phyloP scores from a whole-genome alignment of 1,140 invertebrate genomes.

The Calosoma granatense region DNA sequence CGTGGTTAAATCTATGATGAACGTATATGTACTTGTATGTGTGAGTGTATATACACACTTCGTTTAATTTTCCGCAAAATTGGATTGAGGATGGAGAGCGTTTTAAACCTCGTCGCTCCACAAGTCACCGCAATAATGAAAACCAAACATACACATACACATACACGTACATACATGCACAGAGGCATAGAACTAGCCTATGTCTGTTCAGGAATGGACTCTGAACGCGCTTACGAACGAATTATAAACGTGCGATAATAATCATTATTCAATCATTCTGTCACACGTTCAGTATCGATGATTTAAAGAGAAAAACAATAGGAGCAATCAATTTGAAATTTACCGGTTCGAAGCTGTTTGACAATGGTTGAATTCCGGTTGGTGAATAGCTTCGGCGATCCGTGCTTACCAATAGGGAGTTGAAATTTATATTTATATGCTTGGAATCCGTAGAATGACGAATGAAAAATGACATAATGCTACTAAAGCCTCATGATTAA shows the following conservation, averaged over 20 bases:
- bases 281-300: background rate
- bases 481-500: too few species aligned
- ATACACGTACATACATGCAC: too few species aligned
- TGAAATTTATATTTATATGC: too few species aligned
- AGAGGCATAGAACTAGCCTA: too few species aligned
- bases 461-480: too few species aligned
- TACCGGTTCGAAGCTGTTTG: conserved; percentile 1
- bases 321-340: conserved; percentile 7
- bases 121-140: background rate
- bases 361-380: background rate
- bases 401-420: too few species aligned
- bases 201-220: too few species aligned
- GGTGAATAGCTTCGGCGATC: background rate
- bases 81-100: background rate
- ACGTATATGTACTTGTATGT: background rate
- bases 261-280: background rate
- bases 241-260: background rate
- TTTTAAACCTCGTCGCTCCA: background rate
- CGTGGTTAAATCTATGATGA: too few species aligned
- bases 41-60: background rate
- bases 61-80: conserved; percentile 1
- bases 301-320: conserved; percentile 7
- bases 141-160: background rate
- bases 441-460: too few species aligned
- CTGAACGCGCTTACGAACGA: too few species aligned